Conservation (phyloP, 2,888 invertebrate species). For the Cataglyphis cursor region DNA sequence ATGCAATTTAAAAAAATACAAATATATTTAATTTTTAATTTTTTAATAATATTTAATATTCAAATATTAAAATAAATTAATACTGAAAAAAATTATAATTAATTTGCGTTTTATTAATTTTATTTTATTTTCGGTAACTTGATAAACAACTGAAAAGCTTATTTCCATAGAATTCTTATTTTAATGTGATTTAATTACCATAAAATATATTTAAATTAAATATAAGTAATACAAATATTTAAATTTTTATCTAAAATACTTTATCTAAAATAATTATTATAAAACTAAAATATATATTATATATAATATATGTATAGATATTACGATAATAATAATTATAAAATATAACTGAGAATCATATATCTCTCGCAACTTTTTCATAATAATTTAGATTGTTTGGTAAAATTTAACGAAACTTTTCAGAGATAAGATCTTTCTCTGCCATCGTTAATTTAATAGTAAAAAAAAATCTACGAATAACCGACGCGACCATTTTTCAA, state of each 20-base stretch:
- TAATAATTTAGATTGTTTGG: neutral
- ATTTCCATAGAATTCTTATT: neutral
- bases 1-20: neutral
- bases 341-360: neutral
- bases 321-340: neutral
- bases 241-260: neutral
- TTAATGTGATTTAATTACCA: neutral
- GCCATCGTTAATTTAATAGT: conserved; percentile 12
- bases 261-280: neutral
- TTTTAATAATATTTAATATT: conserved; percentile 8
- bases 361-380: neutral
- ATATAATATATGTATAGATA: neutral
- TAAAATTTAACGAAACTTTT: conserved; percentile 2
- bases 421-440: neutral
- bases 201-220: neutral
- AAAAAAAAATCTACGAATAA: conserved; percentile 15
- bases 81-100: neutral
- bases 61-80: neutral
- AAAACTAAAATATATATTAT: neutral
- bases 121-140: conserved; percentile 17
- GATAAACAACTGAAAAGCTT: neutral
- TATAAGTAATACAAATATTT: neutral
- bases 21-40: neutral
- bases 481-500: conserved; percentile 58
- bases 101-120: neutral